Conservation (phyloP, 2,113 vertebrate species). For the Tetrao urogallus region DNA sequence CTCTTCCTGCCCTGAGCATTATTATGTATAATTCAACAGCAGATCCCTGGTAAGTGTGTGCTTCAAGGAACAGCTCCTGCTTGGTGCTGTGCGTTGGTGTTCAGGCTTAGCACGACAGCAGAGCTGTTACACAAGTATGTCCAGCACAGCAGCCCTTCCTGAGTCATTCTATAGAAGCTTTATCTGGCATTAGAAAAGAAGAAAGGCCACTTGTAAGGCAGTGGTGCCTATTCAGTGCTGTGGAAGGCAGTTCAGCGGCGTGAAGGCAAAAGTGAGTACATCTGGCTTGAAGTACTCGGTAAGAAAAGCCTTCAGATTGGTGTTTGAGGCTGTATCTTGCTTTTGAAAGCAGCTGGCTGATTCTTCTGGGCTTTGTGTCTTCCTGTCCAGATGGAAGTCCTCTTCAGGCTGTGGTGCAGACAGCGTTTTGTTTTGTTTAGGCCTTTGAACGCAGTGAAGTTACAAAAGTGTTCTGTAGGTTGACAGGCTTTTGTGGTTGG, state of each 20-base stretch:
- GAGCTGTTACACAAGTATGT: not conserved
- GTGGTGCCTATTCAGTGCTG: not conserved
- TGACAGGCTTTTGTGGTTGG: constrained; percentile 37
- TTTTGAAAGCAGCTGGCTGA: constrained; percentile 49
- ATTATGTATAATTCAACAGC: not conserved
- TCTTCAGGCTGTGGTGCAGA: constrained; percentile 26
- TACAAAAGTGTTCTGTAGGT: constrained; percentile 2
- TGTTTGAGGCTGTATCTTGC: not conserved
- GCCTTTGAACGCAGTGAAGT: not conserved
- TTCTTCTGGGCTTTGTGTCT: constrained; percentile 57
- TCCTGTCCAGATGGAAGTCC: constrained; percentile 69
- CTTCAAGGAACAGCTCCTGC: constrained; percentile 15
- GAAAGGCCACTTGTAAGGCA: not conserved
- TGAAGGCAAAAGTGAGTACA: not conserved
- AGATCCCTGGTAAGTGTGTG: not conserved
- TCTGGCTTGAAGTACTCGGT: not conserved
- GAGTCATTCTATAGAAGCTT: not conserved
- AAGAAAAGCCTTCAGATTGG: not conserved
- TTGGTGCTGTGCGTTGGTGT: not conserved
- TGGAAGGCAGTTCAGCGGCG: not conserved
- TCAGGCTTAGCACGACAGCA: not conserved
- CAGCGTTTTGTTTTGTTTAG: not conserved
- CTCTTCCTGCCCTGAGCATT: not conserved
- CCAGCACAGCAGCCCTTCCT: not conserved
- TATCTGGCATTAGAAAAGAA: not conserved